These are phyloP conservation scores for Silurus meridionalis DNA, from an alignment of 2,113 vertebrate genomes.

Conservation along the genomic window DNA sequence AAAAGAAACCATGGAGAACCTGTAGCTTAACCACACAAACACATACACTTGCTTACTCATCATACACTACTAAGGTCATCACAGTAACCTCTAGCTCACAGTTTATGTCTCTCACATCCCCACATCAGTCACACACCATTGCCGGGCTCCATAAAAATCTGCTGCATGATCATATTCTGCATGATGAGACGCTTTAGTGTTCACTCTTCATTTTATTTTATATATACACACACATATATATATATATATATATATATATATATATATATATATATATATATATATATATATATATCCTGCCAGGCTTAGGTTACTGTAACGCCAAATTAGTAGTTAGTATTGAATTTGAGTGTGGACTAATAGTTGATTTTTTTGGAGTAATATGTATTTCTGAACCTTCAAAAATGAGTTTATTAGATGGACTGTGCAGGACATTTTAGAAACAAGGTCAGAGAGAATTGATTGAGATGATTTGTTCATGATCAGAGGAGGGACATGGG, in stretches of 20 bases:
- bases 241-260: too few species aligned
- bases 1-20: neutral
- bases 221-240: too few species aligned
- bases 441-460: too few species aligned
- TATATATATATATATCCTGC: neutral
- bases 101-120: conserved; percentile 1
- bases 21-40: neutral
- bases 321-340: neutral
- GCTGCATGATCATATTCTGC: neutral
- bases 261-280: too few species aligned
- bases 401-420: neutral
- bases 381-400: neutral
- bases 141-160: neutral
- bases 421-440: too few species aligned
- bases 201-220: neutral
- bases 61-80: neutral
- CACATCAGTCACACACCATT: conserved; percentile 17
- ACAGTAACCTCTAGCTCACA: neutral
- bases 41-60: neutral
- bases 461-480: too few species aligned
- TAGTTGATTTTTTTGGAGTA: neutral
- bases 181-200: neutral
- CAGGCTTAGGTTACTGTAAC: neutral
- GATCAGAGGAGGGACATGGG: too few species aligned
- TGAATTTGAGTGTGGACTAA: neutral